Base-by-base conservation (phyloP, 1,140 invertebrate species). In the Heliothis virescens region DNA sequence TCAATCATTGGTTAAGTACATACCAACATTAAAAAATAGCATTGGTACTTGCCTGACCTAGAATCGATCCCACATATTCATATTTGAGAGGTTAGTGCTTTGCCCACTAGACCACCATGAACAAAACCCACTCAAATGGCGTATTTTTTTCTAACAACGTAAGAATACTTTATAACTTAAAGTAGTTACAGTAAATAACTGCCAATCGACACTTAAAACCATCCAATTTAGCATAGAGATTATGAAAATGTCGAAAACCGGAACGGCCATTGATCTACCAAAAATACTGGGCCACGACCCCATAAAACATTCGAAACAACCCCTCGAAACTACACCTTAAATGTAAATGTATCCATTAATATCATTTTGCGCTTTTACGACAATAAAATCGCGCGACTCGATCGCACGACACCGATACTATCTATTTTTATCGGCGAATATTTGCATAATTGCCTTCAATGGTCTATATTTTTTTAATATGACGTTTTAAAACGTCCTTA, bases 371-470 rank as follows among this genome's bases (percentile, higher is more conserved):
- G 87, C 85, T 89, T 86, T 84, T 83, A 82, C 76, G 62, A 80
- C 80, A 85, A 89, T 90, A 90, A 90, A 90, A 91, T 90, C 87
- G 84, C 83, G 88, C 87, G 82, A 88, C 89, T 86, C 84, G 86
- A 90, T 90, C 89, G 85, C 80, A 59, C 79, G 81, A 89, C 82
- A 82, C 82, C 85, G 89, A 89, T 89, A 85, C 79, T 83, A 85
- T 83, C 84, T 79, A 79, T 85, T 60, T 88, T 89, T 91, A 89
- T 89, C 78, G 85, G 57, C 65, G 52, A 21, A 83, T 79, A 90
- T 91, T 88, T 89, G 83, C 90, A 90, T 89, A 90, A 91, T 91
- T 90, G 84, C 86, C 18, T 15, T 60, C 5, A 60, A 60, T 60
- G 57, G 72, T 26, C 81, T 41, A 65, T 73, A 59, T 74, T 60